Evolutionary conservation across 2,888 invertebrate species (phyloP), one percentile per base, ranked within the genome.

Genomic region (Drosophila pseudotalamancana): DNA sequence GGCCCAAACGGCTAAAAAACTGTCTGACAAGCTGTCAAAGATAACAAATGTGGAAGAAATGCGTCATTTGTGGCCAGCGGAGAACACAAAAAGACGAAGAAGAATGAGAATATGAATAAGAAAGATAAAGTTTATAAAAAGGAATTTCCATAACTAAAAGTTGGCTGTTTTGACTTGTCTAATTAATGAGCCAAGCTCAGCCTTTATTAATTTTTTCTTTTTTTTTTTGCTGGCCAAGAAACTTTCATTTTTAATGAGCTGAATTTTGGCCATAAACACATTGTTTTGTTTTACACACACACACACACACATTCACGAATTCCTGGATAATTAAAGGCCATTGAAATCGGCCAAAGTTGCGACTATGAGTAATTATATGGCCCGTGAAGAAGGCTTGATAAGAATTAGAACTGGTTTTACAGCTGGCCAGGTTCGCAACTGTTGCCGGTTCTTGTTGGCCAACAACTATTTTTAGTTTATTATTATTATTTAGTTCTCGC

Each of bases 161-260:
- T 29, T 46, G 39, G 18, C 9, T 18, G 25, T 55, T n/a, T n/a
- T n/a, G n/a, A n/a, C n/a, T n/a, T 59, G 76, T 63, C 55, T 79
- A 86, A 86, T 86, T 81, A 81, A 81, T 81, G 74, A 81, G 74
- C 53, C 60, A 48, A 57, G 68, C 9, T 68, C 71, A 40, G 53
- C 63, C 18, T 18, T 43, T 43, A 40, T 40, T 25, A 25, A 25
- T 31, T 18, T 49, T 18, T 43, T 43, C 23, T 40, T 25, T 25
- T 21, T 31, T 18, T 49, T 9, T 49, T 40, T 37, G 31, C 43
- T 74, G 49, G 40, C 54, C 65, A 65, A 59, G 77, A 74, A 71
- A 82, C 81, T 82, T 82, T 82, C 81, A 65, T 86, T 82, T 82
- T 82, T 82, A 82, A 86, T 80, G 81, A 83, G 87, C 65, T 63